Evolutionary conservation across 2,113 vertebrate genomes (phyloP).

Genomic region (Aix galericulata): DNA sequence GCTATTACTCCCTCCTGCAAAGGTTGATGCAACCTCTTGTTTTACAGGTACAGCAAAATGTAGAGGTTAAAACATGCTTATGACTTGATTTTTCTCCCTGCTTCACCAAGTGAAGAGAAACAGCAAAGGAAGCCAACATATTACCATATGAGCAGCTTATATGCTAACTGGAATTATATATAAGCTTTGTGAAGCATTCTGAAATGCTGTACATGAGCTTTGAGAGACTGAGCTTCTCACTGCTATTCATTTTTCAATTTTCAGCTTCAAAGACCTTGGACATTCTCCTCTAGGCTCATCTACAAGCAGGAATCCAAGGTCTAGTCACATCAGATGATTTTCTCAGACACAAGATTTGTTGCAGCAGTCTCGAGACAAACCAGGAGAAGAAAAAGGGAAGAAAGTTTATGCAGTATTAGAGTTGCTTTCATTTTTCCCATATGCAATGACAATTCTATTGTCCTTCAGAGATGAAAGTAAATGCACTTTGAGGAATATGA

Average conservation of each 20-base stretch:
- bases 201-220: slow-evolving; percentile 22
- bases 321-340: slow-evolving; percentile 61
- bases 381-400: background rate
- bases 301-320: slow-evolving; percentile 69
- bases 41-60: slow-evolving; percentile 50
- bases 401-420: slow-evolving; percentile 32
- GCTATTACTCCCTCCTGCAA: slow-evolving; percentile 45
- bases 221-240: slow-evolving; percentile 28
- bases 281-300: slow-evolving; percentile 70
- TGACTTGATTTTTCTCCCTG: slow-evolving; percentile 53
- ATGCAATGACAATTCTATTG: slow-evolving; percentile 54
- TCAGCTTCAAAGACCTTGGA: slow-evolving; percentile 75
- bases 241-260: slow-evolving; percentile 75
- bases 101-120: slow-evolving; percentile 31
- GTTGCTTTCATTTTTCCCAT: slow-evolving; percentile 49
- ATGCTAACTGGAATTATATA: slow-evolving; percentile 53
- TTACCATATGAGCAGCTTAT: slow-evolving; percentile 34
- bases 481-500: slow-evolving; percentile 35
- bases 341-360: slow-evolving; percentile 63
- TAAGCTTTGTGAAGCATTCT: slow-evolving; percentile 52
- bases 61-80: slow-evolving; percentile 59
- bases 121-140: slow-evolving; percentile 12
- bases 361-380: slow-evolving; percentile 50
- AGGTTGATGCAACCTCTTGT: slow-evolving; percentile 67
- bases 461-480: slow-evolving; percentile 42